These are phyloP conservation scores for Synergus itoensis DNA, from an alignment of 2,888 invertebrate species.

Conservation along the genomic window DNA sequence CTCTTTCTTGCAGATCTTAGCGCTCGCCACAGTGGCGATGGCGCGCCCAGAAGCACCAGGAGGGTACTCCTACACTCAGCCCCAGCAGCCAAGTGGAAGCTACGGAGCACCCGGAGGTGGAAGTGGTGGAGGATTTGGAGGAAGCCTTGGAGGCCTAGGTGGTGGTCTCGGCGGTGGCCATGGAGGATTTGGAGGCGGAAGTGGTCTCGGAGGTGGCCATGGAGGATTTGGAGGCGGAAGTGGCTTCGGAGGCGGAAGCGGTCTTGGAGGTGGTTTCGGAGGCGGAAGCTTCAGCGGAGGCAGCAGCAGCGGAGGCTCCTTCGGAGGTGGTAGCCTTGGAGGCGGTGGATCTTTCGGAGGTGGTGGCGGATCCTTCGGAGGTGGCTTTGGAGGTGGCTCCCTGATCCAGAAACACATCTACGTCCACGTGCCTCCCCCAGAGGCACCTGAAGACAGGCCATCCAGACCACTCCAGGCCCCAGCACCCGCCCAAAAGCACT, in stretches of 20 bases:
- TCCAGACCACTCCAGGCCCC: slow-evolving; percentile 83
- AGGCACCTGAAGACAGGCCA: slow-evolving; percentile 84
- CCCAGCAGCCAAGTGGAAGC: slow-evolving; percentile 66
- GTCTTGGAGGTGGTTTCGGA: slow-evolving; percentile 47
- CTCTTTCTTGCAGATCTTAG: slow-evolving; percentile 69
- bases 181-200: slow-evolving; percentile 58
- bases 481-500: slow-evolving; percentile 90
- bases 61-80: slow-evolving; percentile 67
- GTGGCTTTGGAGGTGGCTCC: slow-evolving; percentile 79
- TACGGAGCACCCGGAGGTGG: slow-evolving; percentile 68
- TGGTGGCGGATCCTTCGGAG: slow-evolving; percentile 45
- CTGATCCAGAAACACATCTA: slow-evolving; percentile 92
- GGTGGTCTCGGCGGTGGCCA: slow-evolving; percentile 54
- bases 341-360: slow-evolving; percentile 49
- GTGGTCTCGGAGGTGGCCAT: slow-evolving; percentile 49
- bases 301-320: slow-evolving; percentile 57
- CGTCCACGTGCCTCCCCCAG: slow-evolving; percentile 94
- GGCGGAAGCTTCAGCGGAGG: slow-evolving; percentile 73
- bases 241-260: slow-evolving; percentile 43
- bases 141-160: slow-evolving; percentile 55
- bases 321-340: slow-evolving; percentile 52
- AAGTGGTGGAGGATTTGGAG: slow-evolving; percentile 57
- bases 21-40: slow-evolving; percentile 74
- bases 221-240: slow-evolving; percentile 53
- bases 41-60: slow-evolving; percentile 76